Conservation (phyloP, 92 coral and sea anemone genomes). For the Epizoanthus scotinus region DNA sequence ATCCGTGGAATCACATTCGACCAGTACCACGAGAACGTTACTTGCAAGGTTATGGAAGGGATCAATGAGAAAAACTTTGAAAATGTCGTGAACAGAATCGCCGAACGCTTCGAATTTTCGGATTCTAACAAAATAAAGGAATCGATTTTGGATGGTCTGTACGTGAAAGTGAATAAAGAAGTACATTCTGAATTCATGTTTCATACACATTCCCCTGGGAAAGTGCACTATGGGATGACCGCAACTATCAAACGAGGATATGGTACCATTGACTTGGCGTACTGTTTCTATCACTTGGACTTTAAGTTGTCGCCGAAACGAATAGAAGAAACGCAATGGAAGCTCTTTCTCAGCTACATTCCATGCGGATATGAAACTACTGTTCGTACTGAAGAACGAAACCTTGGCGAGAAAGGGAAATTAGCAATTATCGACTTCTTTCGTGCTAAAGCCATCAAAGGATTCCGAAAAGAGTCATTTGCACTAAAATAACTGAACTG, state of each 20-base stretch:
- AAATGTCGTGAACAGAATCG: slow-evolving; percentile 27
- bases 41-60: slow-evolving; percentile 38
- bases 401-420: slow-evolving; percentile 39
- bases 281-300: slow-evolving; percentile 43
- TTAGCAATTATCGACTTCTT: slow-evolving; percentile 25
- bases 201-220: slow-evolving; percentile 40
- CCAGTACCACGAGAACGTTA: slow-evolving; percentile 34
- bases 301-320: slow-evolving; percentile 48
- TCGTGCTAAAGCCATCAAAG: slow-evolving; percentile 39
- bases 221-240: slow-evolving; percentile 36
- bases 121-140: not conserved
- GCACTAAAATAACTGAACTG: not conserved
- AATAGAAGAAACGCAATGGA: slow-evolving; percentile 14
- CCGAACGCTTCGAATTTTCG: slow-evolving; percentile 37
- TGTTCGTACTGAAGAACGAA: slow-evolving; percentile 38
- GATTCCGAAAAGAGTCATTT: slow-evolving; percentile 39
- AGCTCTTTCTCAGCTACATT: slow-evolving; percentile 21
- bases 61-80: slow-evolving; percentile 43
- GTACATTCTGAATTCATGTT: slow-evolving; percentile 40
- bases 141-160: slow-evolving; percentile 44
- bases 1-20: slow-evolving; percentile 47
- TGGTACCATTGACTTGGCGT: slow-evolving; percentile 52
- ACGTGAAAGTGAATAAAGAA: slow-evolving; percentile 8
- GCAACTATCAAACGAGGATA: slow-evolving; percentile 37
- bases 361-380: slow-evolving; percentile 7